Conservation (phyloP, 92 coral and sea anemone species). For the Porites lobata region DNA sequence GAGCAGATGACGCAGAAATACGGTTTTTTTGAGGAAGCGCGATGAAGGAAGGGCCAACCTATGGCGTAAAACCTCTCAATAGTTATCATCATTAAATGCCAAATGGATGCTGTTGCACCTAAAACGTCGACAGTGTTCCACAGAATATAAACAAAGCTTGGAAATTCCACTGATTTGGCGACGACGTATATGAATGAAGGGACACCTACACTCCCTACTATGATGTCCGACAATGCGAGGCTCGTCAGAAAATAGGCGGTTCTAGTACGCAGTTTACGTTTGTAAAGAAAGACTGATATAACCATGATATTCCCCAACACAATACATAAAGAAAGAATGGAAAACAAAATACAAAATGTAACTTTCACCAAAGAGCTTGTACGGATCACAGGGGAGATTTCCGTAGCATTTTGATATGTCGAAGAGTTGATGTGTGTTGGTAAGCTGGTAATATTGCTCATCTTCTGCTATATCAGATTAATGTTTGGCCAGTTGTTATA, state of each 20-base stretch:
- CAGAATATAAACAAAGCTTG: slow-evolving; percentile 47
- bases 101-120: slow-evolving; percentile 72
- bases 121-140: slow-evolving; percentile 70
- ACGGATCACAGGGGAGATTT: not conserved
- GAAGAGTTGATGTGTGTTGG: not conserved
- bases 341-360: slow-evolving; percentile 40
- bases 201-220: slow-evolving; percentile 59
- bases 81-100: slow-evolving; percentile 67
- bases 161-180: slow-evolving; percentile 54
- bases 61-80: slow-evolving; percentile 69
- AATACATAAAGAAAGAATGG: slow-evolving; percentile 53
- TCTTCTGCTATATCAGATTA: not conserved
- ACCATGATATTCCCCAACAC: slow-evolving; percentile 51
- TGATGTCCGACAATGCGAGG: slow-evolving; percentile 63
- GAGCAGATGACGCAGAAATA: slow-evolving; percentile 43
- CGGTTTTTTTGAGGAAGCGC: slow-evolving; percentile 55
- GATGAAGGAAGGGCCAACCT: slow-evolving; percentile 74
- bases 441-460: not conserved
- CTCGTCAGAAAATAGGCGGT: slow-evolving; percentile 60
- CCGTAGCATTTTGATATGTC: not conserved
- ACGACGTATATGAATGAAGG: slow-evolving; percentile 67
- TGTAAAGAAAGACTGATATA: slow-evolving; percentile 48
- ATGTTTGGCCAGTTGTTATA: not conserved
- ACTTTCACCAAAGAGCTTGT: slow-evolving; percentile 26
- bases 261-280: slow-evolving; percentile 68